Evolutionary conservation across 2,113 vertebrate species (phyloP), one percentile per base, ranked within the genome.

Genomic region (Eptesicus fuscus): DNA sequence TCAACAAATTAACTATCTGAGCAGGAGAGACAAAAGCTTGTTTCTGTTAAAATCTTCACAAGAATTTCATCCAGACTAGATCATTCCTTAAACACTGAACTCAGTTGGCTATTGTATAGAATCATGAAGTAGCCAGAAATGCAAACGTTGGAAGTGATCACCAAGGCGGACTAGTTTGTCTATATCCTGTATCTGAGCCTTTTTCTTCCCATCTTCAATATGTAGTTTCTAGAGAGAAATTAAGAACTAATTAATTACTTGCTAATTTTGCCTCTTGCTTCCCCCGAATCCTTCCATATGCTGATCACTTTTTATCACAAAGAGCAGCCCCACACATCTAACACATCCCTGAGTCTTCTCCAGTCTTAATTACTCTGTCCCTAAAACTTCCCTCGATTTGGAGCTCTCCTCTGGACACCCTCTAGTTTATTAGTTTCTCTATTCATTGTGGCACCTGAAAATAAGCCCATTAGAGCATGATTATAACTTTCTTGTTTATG

Each of bases 31-130:
- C 13, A 79, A 74, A 83, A n/a, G 20, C 11, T 53, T 78, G 12
- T 82, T 88, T 91, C 42, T 3, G 25, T 86, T 86, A 86, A 93
- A 92, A 86, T 89, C 23, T 47, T 65, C 56, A 40, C n/a, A 83
- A 30, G 32, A 91, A 80, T 47, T 28, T 80, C 88, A 95, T 28
- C 11, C 61, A 90, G 59, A 49, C 20, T 59, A 65, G 25, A 65
- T n/a, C 4, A 18, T 59, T 93, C 32, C 47, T 83, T 88, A 85
- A 56, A 35, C 80, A 30, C n/a, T 74, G 44, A 84, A 78, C 16
- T 83, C 42, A 61, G 3, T 40, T 35, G 80, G 47, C 17, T 22
- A 5, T 51, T 22, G 5, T 20, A 73, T 10, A 78, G 53, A 76
- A n/a, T 82, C n/a, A 28, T 51, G 44, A 95, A 61, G 74, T 47